These are phyloP conservation scores for Dryas iulia DNA, from an alignment of 1,140 invertebrate species.

Conservation along the genomic window DNA sequence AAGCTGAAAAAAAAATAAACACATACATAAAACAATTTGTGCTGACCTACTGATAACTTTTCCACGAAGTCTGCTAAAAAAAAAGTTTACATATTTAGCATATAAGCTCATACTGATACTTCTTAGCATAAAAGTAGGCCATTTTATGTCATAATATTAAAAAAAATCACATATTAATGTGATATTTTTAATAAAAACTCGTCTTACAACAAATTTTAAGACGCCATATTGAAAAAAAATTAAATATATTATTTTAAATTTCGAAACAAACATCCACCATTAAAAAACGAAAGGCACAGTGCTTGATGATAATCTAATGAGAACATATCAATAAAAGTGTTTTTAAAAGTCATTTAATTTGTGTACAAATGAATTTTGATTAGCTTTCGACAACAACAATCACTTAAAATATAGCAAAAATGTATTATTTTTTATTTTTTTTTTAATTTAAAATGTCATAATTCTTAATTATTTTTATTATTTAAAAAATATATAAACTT, in stretches of 20 bases:
- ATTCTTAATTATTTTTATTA: neutral
- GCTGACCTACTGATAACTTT: constrained; percentile 89
- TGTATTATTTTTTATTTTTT: neutral
- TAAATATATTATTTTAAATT: neutral
- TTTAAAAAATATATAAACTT: constrained; percentile 68
- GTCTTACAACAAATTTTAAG: too few relatives aligned
- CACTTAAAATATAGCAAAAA: neutral
- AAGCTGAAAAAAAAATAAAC: constrained; percentile 38
- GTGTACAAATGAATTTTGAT: constrained; percentile 5
- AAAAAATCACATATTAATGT: constrained; percentile 2
- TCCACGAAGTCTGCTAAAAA: constrained; percentile 90
- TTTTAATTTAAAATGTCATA: neutral
- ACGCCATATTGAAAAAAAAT: neutral
- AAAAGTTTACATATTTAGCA: constrained; percentile 59
- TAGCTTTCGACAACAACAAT: constrained; percentile 6
- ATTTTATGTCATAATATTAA: neutral
- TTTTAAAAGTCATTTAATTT: constrained; percentile 30
- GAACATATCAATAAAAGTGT: constrained; percentile 14
- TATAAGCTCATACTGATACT: neutral
- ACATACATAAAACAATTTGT: constrained; percentile 54
- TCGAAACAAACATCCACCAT: constrained; percentile 11
- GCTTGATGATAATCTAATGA: constrained; percentile 63
- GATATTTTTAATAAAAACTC: constrained; percentile 2
- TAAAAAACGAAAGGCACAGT: constrained; percentile 40
- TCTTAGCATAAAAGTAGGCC: neutral